These are phyloP conservation scores for Trematomus bernacchii DNA, from an alignment of 2,797 vertebrate species.

Conservation along the genomic window DNA sequence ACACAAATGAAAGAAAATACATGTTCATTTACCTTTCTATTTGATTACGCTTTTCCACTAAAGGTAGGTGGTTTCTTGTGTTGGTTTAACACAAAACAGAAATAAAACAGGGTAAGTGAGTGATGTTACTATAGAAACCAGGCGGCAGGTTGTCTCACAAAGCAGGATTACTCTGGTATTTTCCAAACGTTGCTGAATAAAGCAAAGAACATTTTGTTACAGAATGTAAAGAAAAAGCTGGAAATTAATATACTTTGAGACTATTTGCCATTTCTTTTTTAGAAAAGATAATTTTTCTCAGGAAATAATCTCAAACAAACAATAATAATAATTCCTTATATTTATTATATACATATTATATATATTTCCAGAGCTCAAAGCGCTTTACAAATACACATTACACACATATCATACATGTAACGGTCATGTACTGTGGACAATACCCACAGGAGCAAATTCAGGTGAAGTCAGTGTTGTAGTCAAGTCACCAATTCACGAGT, in stretches of 20 bases:
- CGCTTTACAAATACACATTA: too few species aligned
- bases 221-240: background rate
- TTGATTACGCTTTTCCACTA: background rate
- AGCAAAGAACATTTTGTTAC: background rate
- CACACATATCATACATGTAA: too few species aligned
- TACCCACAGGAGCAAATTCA: too few species aligned
- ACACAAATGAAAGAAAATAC: conserved; percentile 4
- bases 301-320: too few species aligned
- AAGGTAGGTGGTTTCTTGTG: background rate
- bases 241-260: too few species aligned
- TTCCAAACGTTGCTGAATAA: conserved; percentile 3
- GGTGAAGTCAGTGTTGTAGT: too few species aligned
- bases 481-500: too few species aligned
- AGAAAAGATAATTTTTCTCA: background rate
- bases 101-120: background rate
- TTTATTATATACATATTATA: too few species aligned
- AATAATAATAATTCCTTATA: too few species aligned
- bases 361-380: too few species aligned
- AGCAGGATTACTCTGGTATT: conserved; percentile 1
- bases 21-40: background rate
- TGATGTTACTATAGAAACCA: conserved; percentile 35
- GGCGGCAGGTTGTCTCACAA: background rate
- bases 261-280: too few species aligned
- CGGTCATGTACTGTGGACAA: too few species aligned
- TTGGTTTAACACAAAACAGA: background rate